These are phyloP conservation scores for Oryzias woworae DNA, from an alignment of 2,113 vertebrate genomes.

Conservation along the genomic window DNA sequence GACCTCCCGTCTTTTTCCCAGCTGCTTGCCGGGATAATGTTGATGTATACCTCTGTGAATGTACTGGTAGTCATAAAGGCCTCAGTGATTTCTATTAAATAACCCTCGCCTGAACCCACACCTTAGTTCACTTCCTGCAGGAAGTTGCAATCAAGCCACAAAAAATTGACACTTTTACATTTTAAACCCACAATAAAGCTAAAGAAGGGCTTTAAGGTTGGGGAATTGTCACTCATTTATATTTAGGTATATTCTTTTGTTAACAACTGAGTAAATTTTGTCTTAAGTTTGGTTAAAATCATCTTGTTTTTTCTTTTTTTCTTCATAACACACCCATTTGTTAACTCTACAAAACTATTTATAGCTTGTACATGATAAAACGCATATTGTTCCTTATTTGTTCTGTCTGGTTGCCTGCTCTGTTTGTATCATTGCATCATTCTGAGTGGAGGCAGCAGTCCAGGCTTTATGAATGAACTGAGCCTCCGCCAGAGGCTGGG, in stretches of 20 bases:
- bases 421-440: constrained; percentile 71
- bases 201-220: constrained; percentile 5
- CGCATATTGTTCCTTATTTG: constrained; percentile 62
- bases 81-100: constrained; percentile 27
- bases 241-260: constrained; percentile 4
- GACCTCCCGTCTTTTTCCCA: constrained; percentile 2
- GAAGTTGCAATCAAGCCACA: constrained; percentile 61
- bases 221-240: not conserved
- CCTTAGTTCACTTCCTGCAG: constrained; percentile 49
- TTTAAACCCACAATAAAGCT: constrained; percentile 8
- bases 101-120: constrained; percentile 46
- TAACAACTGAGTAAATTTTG: constrained; percentile 18
- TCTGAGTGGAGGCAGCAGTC: constrained; percentile 55
- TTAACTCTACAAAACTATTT: constrained; percentile 60
- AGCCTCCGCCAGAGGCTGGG: constrained; percentile 64
- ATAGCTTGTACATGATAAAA: constrained; percentile 58
- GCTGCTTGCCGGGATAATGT: constrained; percentile 11
- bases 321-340: constrained; percentile 38
- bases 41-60: constrained; percentile 18
- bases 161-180: constrained; percentile 49
- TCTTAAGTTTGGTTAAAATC: constrained; percentile 38
- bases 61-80: constrained; percentile 22
- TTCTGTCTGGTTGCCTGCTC: constrained; percentile 63
- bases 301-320: constrained; percentile 30
- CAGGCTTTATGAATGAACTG: constrained; percentile 77